Percentiles rank a stretch among this genome's conserved stretches.
Conservation (phyloP, 2,888 invertebrate genomes). For the Brassicogethes aeneus region DNA sequence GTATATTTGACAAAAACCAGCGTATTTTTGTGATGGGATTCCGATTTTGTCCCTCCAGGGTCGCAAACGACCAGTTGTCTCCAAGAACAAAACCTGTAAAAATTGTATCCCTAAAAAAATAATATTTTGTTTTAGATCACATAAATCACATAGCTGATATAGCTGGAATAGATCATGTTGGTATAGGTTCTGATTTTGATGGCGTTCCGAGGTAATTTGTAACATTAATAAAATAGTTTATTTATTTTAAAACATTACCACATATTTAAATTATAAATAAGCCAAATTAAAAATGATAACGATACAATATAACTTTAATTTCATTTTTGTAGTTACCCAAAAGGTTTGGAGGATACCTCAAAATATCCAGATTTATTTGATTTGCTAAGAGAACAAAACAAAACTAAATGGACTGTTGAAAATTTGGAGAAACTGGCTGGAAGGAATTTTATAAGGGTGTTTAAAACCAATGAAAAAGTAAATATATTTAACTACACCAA, state of each 20-base stretch:
- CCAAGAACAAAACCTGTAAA: no score
- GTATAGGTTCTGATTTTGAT: conserved; percentile 47
- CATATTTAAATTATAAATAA: no score
- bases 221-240: no score
- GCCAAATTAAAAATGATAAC: no score
- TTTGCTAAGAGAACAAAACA: conserved; percentile 19
- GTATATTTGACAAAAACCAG: no score
- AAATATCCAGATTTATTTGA: conserved; percentile 59
- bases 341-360: conserved; percentile 61
- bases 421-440: conserved; percentile 45
- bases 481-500: no score
- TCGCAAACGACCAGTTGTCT: no score
- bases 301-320: no score
- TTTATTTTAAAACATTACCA: no score
- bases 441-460: conserved; percentile 42
- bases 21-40: no score
- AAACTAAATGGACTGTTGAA: conserved; percentile 35
- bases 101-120: conserved; percentile 7
- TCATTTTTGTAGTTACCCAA: conserved; percentile 49
- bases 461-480: conserved; percentile 35
- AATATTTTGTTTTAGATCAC: conserved; percentile 40
- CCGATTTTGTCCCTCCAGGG: no score
- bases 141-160: conserved; percentile 44
- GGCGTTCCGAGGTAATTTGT: conserved; percentile 37
- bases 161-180: conserved; percentile 44